A percentile compares a stretch with the other conserved stretches of the same genome.
Evolutionary conservation across 2,797 vertebrate species (phyloP).

Genomic region (Nannoperca obscura): DNA sequence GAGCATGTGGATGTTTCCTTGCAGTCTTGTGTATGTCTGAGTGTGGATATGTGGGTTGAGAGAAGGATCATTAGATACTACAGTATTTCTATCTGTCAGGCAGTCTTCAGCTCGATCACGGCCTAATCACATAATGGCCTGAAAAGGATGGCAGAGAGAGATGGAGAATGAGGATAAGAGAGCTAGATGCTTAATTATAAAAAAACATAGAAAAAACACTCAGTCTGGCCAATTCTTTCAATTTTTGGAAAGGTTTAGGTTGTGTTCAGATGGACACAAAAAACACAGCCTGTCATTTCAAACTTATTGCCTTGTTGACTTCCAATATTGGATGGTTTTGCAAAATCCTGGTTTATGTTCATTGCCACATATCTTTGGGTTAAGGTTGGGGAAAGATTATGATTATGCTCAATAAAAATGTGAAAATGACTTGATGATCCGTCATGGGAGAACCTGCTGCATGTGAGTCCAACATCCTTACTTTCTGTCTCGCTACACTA

Average conservation of each 20-base stretch:
- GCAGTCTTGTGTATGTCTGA: slow-evolving; percentile 24
- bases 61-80: slow-evolving; percentile 52
- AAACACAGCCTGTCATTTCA: neutral
- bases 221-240: neutral
- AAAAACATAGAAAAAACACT: neutral
- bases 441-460: neutral
- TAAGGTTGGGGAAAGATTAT: neutral
- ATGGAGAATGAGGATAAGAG: slow-evolving; percentile 26
- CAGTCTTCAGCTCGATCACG: slow-evolving; percentile 58
- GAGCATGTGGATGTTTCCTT: slow-evolving; percentile 45
- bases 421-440: neutral
- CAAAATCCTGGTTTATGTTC: neutral
- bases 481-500: neutral
- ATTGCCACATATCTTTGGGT: neutral
- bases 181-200: slow-evolving; percentile 39
- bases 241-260: neutral
- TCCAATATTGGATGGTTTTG: neutral
- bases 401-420: neutral
- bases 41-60: slow-evolving; percentile 37
- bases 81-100: slow-evolving; percentile 59
- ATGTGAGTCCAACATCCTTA: neutral
- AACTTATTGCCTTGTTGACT: neutral
- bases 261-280: neutral
- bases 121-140: slow-evolving; percentile 69
- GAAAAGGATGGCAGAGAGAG: slow-evolving; percentile 44